Evolutionary conservation across 2,888 invertebrate genomes (phyloP), one percentile per base, ranked within the genome.

Genomic region (Tachystola acroxantha): DNA sequence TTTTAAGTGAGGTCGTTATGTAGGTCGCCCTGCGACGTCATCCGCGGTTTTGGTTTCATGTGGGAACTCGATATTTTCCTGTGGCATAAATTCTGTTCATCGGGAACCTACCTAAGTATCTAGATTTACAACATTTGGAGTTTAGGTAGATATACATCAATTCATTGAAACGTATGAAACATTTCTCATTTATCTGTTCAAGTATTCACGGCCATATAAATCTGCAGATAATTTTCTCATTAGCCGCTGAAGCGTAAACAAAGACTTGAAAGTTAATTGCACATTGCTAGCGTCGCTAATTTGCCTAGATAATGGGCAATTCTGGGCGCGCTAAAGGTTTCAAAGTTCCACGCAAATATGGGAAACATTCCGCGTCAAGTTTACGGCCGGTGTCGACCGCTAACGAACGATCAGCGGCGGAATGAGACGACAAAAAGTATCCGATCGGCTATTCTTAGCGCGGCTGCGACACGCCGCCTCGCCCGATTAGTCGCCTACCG

Each of bases 351-450:
- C 22, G 29, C 35, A 24, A 30, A 29, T 29, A 29, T 30, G 29
- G 35, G 24, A 35, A 30, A 34, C 56, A 56, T 57, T 58, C 57
- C 55, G 43, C 48, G 46, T 49, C 45, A 51, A 50, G 60, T 64
- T 57, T 59, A 61, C 50, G 39, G 45, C 42, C 50, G 46, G 50
- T 54, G 57, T 59, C 53, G 48, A 36, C 56, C 43, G 52, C 56
- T 65, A 67, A 68, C 64, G 61, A 70, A 70, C 60, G 57, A 46
- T 46, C 50, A 49, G 44, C 42, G 41, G 40, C 39, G 65, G 67
- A 67, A 71, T 69, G 67, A 56, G 46, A 55, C 50, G 56, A 64
- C 65, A 79, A 78, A 79, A 80, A 78, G 60, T 62, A 48, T 58
- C 48, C 58, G 50, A 64, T 62, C 64, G 56, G 56, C 67, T 72